Base-by-base conservation (phyloP, 2,113 vertebrate species). In the Zosterops pallidus region DNA sequence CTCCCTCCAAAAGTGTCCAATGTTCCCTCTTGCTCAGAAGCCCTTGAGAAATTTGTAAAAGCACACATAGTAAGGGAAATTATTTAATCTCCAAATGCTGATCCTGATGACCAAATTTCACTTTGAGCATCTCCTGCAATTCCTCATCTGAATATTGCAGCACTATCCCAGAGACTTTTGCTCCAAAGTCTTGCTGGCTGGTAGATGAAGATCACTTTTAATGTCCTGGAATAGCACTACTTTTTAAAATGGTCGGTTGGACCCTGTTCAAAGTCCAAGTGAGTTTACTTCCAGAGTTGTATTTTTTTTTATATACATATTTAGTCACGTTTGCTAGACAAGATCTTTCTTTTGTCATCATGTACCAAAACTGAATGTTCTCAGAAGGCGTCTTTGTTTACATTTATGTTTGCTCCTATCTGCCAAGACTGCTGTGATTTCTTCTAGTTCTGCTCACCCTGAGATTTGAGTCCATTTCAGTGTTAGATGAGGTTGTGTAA, bases 101-200 rank as follows among this genome's bases (percentile, higher is more conserved):
- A 10, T 88, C 39, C 53, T 77, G 67, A 63, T 35, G 47, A 64
- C 0, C 1, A 65, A 6, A 47, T 52, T 65, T 77, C 12, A 19
- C 29, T 35, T 37, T 52, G 37, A 74, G 55, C 21, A 47, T 47
- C 46, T 70, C 33, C 35, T 65, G 59, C 1, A 11, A 17, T 89
- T 62, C 63, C 37, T 83, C 5, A 11, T 50, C 47, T 67, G 56
- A 42, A 28, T 33, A 17, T 35, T 64, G 46, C 41, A 62, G 47
- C 7, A 0, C 20, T n/a, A 0, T 17, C 15, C 6, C 35, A 15
- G 21, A 16, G 37, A 19, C 23, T 39, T 71, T 20, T 53, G 47
- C 69, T 62, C 55, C 46, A 5, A 56, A 57, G 28, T 33, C 75
- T 56, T 57, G 23, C 67, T 83, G 76, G 13, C 39, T 84, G 71